phyloP scores from a whole-genome alignment of 2,888 invertebrate species.

The Orthosia gothica region DNA sequence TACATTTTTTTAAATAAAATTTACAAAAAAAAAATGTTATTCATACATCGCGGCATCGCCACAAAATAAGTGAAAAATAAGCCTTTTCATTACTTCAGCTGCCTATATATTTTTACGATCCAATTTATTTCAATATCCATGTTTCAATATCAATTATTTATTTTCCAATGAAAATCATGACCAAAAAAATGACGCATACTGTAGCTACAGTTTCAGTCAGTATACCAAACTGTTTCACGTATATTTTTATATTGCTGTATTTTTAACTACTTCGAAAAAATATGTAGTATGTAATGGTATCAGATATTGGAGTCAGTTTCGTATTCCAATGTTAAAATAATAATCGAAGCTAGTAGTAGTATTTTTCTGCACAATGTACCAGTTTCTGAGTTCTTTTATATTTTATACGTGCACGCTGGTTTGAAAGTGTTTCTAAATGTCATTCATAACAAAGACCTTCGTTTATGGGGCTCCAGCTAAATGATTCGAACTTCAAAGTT shows the following conservation, averaged over 20 bases:
- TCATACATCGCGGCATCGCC: constrained; percentile 1
- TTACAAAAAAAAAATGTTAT: too few relatives aligned
- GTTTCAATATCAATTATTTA: constrained; percentile 47
- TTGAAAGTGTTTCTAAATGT: neutral
- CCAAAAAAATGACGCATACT: neutral
- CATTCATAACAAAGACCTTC: neutral
- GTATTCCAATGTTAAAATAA: constrained; percentile 4
- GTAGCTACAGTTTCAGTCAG: constrained; percentile 4
- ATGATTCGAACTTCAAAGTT: too few relatives aligned
- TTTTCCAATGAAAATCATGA: constrained; percentile 16
- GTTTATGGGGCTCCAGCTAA: too few relatives aligned
- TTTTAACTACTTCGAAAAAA: constrained; percentile 13
- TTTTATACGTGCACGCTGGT: neutral
- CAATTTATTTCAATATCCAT: constrained; percentile 45
- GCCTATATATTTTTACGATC: constrained; percentile 25
- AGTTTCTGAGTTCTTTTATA: neutral
- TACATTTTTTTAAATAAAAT: too few relatives aligned
- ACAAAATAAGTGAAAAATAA: constrained; percentile 25
- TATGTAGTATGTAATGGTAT: neutral
- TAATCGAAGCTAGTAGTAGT: neutral
- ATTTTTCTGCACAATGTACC: neutral
- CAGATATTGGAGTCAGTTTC: neutral
- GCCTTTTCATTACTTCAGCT: constrained; percentile 27
- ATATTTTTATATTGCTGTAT: constrained; percentile 4
- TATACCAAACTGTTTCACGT: neutral